Evolutionary conservation across 2,888 invertebrate genomes (phyloP).

Genomic region (Drepanosiphum platanoidis): DNA sequence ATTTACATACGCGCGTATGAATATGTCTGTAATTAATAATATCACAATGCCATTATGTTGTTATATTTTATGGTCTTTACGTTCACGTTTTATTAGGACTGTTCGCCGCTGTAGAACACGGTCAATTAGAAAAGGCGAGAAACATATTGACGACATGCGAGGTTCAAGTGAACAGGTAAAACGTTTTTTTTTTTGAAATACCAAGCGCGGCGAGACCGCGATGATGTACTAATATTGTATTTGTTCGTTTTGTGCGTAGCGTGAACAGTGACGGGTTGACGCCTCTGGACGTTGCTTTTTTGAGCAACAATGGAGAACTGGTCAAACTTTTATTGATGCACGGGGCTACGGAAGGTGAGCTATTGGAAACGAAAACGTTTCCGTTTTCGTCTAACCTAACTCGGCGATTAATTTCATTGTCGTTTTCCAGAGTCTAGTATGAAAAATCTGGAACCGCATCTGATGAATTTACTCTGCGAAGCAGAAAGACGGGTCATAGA

Average conservation of each 20-base stretch:
- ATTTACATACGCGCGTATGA: not conserved
- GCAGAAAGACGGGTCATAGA: slow-evolving; percentile 87
- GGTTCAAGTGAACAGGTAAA: slow-evolving; percentile 93
- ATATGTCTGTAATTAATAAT: too few species aligned
- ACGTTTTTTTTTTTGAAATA: slow-evolving; percentile 64
- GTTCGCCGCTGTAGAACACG: slow-evolving; percentile 95
- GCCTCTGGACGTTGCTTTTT: slow-evolving; percentile 90
- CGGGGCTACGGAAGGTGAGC: slow-evolving; percentile 83
- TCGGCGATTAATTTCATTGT: not conserved
- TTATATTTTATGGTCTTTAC: not conserved
- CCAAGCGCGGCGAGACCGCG: too few species aligned
- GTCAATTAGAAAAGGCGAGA: slow-evolving; percentile 90
- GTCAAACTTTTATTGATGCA: slow-evolving; percentile 89
- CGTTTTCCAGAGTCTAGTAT: slow-evolving; percentile 73
- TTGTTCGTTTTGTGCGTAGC: slow-evolving; percentile 70
- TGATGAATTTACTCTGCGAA: slow-evolving; percentile 80
- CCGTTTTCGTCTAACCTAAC: not conserved
- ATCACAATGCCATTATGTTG: too few species aligned
- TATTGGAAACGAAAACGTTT: not conserved
- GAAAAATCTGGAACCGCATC: slow-evolving; percentile 80
- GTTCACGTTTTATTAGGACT: slow-evolving; percentile 77
- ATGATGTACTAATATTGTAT: too few species aligned
- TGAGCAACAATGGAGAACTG: slow-evolving; percentile 88
- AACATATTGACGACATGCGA: slow-evolving; percentile 91
- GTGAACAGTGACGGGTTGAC: slow-evolving; percentile 89